A percentile compares a stretch with the other conserved stretches of the same genome.
These are phyloP conservation scores for Hippocampus abdominalis DNA, from an alignment of 2,113 vertebrate species.

Conservation along the genomic window DNA sequence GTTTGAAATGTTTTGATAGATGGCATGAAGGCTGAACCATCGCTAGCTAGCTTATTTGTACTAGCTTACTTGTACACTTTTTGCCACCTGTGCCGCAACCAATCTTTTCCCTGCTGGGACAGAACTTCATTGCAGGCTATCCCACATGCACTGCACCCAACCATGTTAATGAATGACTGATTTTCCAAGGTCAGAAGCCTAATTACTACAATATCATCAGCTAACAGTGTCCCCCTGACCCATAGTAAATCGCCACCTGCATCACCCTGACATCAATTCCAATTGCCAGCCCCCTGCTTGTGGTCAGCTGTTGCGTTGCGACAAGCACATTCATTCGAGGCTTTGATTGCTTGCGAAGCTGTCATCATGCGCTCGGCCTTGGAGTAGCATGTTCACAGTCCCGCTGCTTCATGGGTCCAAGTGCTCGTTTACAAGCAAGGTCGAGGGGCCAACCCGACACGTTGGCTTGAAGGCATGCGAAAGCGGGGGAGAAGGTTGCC, in stretches of 20 bases:
- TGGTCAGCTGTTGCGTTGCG: constrained; percentile 2
- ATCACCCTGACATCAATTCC: constrained; percentile 9
- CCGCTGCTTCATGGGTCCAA: constrained; percentile 24
- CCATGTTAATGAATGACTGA: background rate
- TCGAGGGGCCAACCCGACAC: constrained; percentile 40
- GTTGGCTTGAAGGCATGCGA: background rate
- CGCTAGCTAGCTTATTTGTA: too few relatives aligned
- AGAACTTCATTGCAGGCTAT: background rate
- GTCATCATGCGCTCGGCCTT: constrained; percentile 32
- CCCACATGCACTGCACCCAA: background rate
- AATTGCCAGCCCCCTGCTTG: constrained; percentile 23
- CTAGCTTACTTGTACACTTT: too few relatives aligned
- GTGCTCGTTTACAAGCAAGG: constrained; percentile 51
- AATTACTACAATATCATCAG: constrained; percentile 22
- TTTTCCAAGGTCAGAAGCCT: constrained; percentile 15
- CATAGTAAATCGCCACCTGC: constrained; percentile 3
- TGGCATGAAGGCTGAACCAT: too few relatives aligned
- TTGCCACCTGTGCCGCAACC: too few relatives aligned
- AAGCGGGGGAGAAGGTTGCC: constrained; percentile 6
- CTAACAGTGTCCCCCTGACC: constrained; percentile 10
- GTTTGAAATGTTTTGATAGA: too few relatives aligned
- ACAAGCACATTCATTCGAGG: constrained; percentile 20
- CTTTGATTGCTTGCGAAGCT: constrained; percentile 38
- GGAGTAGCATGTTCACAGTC: constrained; percentile 39
- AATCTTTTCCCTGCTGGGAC: too few relatives aligned